Evolutionary conservation across 2,888 invertebrate genomes (phyloP).

Genomic region (Idaea aversata): DNA sequence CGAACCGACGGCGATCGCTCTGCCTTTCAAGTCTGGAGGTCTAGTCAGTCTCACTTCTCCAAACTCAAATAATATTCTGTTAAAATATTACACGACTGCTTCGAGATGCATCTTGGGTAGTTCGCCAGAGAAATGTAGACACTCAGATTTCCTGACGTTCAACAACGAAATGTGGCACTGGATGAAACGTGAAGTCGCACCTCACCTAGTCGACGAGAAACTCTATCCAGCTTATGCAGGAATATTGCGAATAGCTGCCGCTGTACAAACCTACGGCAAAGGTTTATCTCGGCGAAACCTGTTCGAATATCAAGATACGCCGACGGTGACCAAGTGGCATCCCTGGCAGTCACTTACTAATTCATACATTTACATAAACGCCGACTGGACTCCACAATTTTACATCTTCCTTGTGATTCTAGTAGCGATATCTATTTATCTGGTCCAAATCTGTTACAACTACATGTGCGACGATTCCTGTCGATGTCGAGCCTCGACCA

Average conservation of each 20-base stretch:
- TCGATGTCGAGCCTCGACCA: slow-evolving; percentile 32
- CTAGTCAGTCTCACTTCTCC: slow-evolving; percentile 55
- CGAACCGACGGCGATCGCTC: slow-evolving; percentile 53
- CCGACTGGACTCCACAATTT: slow-evolving; percentile 55
- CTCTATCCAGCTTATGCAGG: slow-evolving; percentile 68
- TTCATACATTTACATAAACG: slow-evolving; percentile 47
- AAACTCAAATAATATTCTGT: slow-evolving; percentile 52
- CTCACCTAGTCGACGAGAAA: slow-evolving; percentile 62
- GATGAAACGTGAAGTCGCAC: slow-evolving; percentile 69
- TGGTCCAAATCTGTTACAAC: slow-evolving; percentile 57
- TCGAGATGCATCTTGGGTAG: slow-evolving; percentile 59
- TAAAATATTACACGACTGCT: slow-evolving; percentile 67
- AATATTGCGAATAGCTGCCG: slow-evolving; percentile 64
- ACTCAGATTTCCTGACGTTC: slow-evolving; percentile 64
- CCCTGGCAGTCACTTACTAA: slow-evolving; percentile 52
- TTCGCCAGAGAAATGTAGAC: slow-evolving; percentile 61
- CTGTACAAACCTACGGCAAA: slow-evolving; percentile 67
- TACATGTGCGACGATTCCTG: slow-evolving; percentile 52
- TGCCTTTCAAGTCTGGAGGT: slow-evolving; percentile 61
- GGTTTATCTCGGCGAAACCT: slow-evolving; percentile 60
- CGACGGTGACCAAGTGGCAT: slow-evolving; percentile 45
- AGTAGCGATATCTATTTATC: slow-evolving; percentile 48
- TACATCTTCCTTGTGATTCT: slow-evolving; percentile 51
- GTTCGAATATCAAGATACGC: slow-evolving; percentile 39
- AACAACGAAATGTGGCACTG: slow-evolving; percentile 71